These are phyloP conservation scores for Drosophila rufa DNA, from an alignment of 1,140 invertebrate species.

Conservation along the genomic window DNA sequence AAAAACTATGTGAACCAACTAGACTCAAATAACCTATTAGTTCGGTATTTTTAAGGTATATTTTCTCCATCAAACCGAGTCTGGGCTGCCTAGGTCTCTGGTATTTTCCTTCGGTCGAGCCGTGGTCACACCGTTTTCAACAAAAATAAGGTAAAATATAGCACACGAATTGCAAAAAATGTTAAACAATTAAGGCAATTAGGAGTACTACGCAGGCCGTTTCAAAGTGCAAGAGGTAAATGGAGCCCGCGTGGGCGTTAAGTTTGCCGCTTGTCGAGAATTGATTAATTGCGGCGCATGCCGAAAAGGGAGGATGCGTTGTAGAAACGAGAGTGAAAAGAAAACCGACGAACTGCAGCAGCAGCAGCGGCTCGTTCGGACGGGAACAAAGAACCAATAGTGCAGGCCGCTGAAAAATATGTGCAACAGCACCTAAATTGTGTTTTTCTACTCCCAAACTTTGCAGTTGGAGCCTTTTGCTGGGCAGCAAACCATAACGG, in stretches of 20 bases:
- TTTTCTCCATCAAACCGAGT: neutral
- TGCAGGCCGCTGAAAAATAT: slow-evolving; percentile 15
- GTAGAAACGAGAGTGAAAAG: slow-evolving; percentile 56
- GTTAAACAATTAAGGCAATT: slow-evolving; percentile 62
- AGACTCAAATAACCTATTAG: neutral
- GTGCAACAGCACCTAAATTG: slow-evolving; percentile 21
- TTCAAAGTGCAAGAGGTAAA: slow-evolving; percentile 5
- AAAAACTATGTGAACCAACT: neutral
- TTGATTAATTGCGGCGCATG: slow-evolving; percentile 81
- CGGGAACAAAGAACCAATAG: slow-evolving; percentile 62
- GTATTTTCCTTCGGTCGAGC: neutral
- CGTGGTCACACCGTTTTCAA: slow-evolving; percentile 59
- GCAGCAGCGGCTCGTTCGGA: slow-evolving; percentile 36
- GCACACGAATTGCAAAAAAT: slow-evolving; percentile 47
- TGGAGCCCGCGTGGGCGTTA: slow-evolving; percentile 1
- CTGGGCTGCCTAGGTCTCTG: slow-evolving; percentile 4
- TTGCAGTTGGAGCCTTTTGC: slow-evolving; percentile 71
- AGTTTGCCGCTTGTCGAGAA: slow-evolving; percentile 23
- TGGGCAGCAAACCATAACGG: slow-evolving; percentile 69
- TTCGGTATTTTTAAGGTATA: neutral
- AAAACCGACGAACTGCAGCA: slow-evolving; percentile 53
- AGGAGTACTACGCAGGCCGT: neutral
- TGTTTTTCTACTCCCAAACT: slow-evolving; percentile 7
- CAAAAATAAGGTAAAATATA: slow-evolving; percentile 80
- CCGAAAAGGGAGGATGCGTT: slow-evolving; percentile 78